Conservation (phyloP, 2,888 invertebrate species). For the Dasypogon diadema region DNA sequence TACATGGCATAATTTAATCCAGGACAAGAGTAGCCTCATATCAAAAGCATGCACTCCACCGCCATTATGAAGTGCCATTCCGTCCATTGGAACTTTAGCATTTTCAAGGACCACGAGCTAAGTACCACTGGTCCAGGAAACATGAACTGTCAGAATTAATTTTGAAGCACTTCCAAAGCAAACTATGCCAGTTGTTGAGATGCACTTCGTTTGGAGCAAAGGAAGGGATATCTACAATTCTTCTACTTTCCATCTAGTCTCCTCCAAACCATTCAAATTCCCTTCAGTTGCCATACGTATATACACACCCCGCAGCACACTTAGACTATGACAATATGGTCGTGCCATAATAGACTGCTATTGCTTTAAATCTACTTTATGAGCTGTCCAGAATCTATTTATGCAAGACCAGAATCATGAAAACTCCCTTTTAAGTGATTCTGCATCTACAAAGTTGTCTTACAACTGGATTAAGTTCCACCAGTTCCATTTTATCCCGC, state of each 20-base stretch:
- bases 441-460: constrained; percentile 43
- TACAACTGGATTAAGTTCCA: constrained; percentile 52
- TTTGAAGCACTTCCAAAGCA: constrained; percentile 49
- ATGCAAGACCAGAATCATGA: constrained; percentile 47
- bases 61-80: constrained; percentile 35
- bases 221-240: constrained; percentile 31
- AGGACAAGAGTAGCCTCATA: constrained; percentile 54
- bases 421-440: constrained; percentile 51
- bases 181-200: constrained; percentile 46
- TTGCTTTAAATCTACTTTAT: constrained; percentile 51
- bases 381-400: constrained; percentile 49
- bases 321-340: constrained; percentile 50
- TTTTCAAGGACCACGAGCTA: constrained; percentile 30
- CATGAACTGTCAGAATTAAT: constrained; percentile 47
- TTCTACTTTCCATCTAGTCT: constrained; percentile 21
- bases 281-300: not conserved
- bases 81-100: constrained; percentile 43
- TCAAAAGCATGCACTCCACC: constrained; percentile 53
- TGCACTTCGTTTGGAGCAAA: constrained; percentile 25
- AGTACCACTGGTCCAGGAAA: constrained; percentile 44
- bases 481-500: constrained; percentile 27
- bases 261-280: not conserved
- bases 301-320: constrained; percentile 10
- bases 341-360: constrained; percentile 42
- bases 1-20: constrained; percentile 56